Conservation (phyloP, 2,888 invertebrate genomes). For the Homarus gammarus region DNA sequence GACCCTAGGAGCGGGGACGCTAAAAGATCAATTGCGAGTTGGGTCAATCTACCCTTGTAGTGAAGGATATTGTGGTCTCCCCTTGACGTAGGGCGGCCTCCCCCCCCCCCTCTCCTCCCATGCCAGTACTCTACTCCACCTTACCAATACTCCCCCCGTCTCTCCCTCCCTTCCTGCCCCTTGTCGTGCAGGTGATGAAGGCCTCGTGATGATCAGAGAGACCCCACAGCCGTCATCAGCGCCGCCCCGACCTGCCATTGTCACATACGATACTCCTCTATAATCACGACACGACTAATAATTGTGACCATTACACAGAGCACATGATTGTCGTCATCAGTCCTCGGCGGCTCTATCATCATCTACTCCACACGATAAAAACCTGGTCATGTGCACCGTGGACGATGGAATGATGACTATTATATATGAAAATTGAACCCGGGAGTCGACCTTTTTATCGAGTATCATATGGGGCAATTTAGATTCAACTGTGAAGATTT, state of each 20-base stretch:
- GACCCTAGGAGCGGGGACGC: too few relatives aligned
- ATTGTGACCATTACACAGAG: neutral
- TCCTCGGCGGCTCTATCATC: neutral
- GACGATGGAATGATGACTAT: neutral
- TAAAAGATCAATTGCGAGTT: too few relatives aligned
- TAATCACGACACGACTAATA: neutral
- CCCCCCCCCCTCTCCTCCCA: neutral
- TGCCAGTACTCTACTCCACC: neutral
- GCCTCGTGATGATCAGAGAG: neutral
- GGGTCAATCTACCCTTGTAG: too few relatives aligned
- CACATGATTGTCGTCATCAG: neutral
- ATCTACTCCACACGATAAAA: neutral
- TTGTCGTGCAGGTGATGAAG: neutral
- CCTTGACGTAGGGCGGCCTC: neutral
- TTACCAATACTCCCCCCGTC: neutral
- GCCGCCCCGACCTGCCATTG: neutral
- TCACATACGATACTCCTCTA: neutral
- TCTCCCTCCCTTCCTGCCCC: neutral
- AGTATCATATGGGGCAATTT: neutral
- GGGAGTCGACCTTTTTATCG: neutral
- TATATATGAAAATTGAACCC: neutral
- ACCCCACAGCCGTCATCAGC: neutral
- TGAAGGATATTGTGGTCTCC: too few relatives aligned
- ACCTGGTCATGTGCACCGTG: neutral
- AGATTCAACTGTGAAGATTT: neutral